These are phyloP conservation scores for Chlorospingus semifuscus DNA, from an alignment of 2,797 vertebrate species.

Conservation along the genomic window DNA sequence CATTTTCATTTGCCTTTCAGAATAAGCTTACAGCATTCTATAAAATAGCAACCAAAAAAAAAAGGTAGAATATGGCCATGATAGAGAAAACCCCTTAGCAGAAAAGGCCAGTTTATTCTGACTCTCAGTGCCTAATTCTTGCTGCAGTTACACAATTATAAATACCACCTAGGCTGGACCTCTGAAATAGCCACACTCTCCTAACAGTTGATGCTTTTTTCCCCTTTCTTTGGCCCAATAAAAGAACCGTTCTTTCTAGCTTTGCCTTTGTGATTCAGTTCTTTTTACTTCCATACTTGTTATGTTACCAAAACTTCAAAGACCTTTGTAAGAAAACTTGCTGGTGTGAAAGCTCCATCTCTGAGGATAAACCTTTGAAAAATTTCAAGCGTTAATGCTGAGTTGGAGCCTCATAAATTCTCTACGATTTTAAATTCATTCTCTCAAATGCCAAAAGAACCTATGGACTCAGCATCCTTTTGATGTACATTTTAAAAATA, in stretches of 20 bases:
- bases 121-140: background rate
- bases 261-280: slow-evolving; percentile 26
- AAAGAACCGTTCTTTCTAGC: slow-evolving; percentile 2
- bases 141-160: slow-evolving; percentile 18
- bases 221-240: background rate
- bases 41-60: background rate
- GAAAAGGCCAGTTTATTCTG: background rate
- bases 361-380: slow-evolving; percentile 1
- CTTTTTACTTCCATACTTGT: slow-evolving; percentile 28
- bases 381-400: slow-evolving; percentile 34
- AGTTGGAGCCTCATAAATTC: slow-evolving; percentile 37
- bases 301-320: slow-evolving; percentile 37
- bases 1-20: background rate
- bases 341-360: background rate
- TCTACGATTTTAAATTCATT: slow-evolving; percentile 28
- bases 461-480: slow-evolving; percentile 14
- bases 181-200: background rate
- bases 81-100: background rate
- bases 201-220: background rate
- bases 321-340: slow-evolving; percentile 27
- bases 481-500: slow-evolving; percentile 47
- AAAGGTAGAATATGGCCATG: background rate
- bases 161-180: slow-evolving; percentile 14
- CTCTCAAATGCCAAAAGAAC: slow-evolving; percentile 29
- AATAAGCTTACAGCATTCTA: background rate